Evolutionary conservation across 2,888 invertebrate species (phyloP).

Genomic region (Cephus sareptanus): DNA sequence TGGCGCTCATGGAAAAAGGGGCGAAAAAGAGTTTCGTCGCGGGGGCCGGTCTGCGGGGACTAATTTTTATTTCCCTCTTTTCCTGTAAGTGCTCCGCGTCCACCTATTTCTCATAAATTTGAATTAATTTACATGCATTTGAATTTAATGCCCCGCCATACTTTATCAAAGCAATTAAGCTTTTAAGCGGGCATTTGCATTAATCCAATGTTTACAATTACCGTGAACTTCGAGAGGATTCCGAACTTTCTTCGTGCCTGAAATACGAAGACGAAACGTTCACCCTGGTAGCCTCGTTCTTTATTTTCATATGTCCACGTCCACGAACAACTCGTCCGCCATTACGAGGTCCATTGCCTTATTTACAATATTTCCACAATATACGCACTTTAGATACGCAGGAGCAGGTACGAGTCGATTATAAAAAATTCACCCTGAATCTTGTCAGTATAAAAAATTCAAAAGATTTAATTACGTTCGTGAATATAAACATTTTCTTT

Average conservation of each 20-base stretch:
- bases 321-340: not conserved
- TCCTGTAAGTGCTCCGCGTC: constrained; percentile 64
- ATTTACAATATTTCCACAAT: not conserved
- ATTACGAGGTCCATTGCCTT: not conserved
- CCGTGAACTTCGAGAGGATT: constrained; percentile 30
- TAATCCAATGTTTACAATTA: constrained; percentile 68
- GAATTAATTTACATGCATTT: constrained; percentile 67
- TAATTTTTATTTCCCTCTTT: constrained; percentile 65
- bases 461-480: not conserved
- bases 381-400: not conserved
- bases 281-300: not conserved
- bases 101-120: constrained; percentile 67
- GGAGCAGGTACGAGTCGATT: not conserved
- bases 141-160: constrained; percentile 65
- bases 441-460: not conserved
- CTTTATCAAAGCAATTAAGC: constrained; percentile 67
- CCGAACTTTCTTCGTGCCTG: constrained; percentile 12
- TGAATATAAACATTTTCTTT: not conserved
- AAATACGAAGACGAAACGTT: not conserved
- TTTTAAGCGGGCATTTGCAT: constrained; percentile 67
- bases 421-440: not conserved
- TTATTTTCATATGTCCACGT: not conserved
- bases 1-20: constrained; percentile 3
- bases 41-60: constrained; percentile 62
- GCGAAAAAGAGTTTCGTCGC: constrained; percentile 55